Percentiles rank a stretch among this genome's conserved stretches.
These are phyloP conservation scores for Casuarius casuarius DNA, from an alignment of 2,113 vertebrate genomes.

Conservation along the genomic window DNA sequence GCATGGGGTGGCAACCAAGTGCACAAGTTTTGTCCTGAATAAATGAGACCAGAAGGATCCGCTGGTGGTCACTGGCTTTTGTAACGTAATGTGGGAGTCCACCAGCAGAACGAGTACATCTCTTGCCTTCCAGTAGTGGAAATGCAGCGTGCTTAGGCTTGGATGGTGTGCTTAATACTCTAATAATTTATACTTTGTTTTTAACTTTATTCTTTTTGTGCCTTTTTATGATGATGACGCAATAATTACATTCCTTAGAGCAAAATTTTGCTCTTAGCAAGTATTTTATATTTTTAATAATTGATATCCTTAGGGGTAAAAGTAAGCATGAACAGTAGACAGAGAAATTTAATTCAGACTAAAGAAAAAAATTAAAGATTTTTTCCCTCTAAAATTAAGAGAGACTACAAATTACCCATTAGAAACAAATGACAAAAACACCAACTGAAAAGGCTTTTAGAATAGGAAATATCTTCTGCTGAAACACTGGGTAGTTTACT, in stretches of 20 bases:
- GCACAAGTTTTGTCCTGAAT: background rate
- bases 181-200: background rate
- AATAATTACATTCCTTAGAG: background rate
- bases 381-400: background rate
- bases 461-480: background rate
- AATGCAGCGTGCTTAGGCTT: background rate
- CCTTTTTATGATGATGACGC: background rate
- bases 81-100: background rate
- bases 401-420: background rate
- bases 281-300: background rate
- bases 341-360: background rate
- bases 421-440: background rate
- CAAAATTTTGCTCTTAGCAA: background rate
- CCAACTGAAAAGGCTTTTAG: background rate
- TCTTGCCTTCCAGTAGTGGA: background rate
- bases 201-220: background rate
- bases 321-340: background rate
- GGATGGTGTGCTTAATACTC: background rate
- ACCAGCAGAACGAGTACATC: background rate
- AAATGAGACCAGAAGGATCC: background rate
- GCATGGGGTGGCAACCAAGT: background rate
- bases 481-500: background rate
- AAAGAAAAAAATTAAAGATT: fast-evolving
- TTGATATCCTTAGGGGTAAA: background rate
- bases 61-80: background rate